Conservation (phyloP, 2,113 vertebrate genomes). For the Chloroceryle aenea region DNA sequence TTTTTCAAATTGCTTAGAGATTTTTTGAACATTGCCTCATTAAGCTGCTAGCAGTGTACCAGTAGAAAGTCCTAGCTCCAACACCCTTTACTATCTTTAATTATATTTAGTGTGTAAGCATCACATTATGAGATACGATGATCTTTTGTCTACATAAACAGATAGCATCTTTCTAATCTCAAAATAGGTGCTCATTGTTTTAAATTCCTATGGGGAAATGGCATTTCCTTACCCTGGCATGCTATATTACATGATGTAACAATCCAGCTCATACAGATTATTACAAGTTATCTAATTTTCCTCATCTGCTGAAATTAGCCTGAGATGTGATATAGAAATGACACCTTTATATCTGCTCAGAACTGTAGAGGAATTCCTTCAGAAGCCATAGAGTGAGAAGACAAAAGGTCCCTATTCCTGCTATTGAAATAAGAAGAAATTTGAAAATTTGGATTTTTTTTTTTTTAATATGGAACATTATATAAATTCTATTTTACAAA, state of each 20-base stretch:
- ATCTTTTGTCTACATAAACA: neutral
- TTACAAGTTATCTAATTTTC: neutral
- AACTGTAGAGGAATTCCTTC: neutral
- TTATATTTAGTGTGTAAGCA: conserved; percentile 14
- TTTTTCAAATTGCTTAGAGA: neutral
- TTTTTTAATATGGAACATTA: neutral
- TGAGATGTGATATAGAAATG: neutral
- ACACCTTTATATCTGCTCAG: neutral
- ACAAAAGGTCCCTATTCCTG: neutral
- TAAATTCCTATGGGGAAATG: conserved; percentile 24
- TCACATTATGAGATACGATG: neutral
- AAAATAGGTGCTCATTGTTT: conserved; percentile 54
- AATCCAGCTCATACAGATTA: neutral
- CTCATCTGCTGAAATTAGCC: neutral
- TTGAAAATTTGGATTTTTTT: neutral
- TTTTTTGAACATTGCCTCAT: neutral
- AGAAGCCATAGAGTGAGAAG: neutral
- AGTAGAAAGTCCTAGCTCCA: neutral
- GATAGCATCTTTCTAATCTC: conserved; percentile 53
- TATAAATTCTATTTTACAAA: neutral
- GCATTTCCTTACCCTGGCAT: conserved; percentile 36
- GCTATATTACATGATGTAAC: neutral
- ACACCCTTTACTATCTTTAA: neutral
- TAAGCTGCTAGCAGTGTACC: neutral
- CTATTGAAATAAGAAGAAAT: neutral